Base-by-base conservation (phyloP, 2,888 invertebrate genomes). In the Cephus spinipes region DNA sequence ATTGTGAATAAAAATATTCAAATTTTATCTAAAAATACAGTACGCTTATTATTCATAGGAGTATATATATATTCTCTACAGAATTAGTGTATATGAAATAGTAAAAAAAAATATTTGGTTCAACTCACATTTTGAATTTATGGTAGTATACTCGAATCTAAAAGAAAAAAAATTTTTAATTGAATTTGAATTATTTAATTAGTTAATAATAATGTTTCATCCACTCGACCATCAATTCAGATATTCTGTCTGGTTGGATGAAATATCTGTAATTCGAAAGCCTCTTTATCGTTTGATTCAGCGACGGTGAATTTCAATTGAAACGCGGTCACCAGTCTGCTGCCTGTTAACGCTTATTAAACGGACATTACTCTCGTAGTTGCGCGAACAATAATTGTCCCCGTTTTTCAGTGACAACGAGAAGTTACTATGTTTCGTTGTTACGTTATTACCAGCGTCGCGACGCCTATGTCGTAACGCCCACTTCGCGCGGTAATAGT, bases 341-440 rank as follows among this genome's bases (percentile, higher is more conserved):
- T 23, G 40, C 40, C 40, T 68, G 74, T 74, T 74, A 69, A 77
- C 35, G 55, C 73, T 77, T 73, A 74, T 77, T 77, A 77, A 74
- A 77, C 68, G 77, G 77, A 74, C 74, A 77, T 77, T 77, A 77
- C 74, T 77, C 73, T 55, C 77, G 32, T 12, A 12, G 12, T 32
- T 11, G 73, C 31, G 55, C 76, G 34, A 68, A 68, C 31, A 74
- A 55, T 40, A 35, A 33, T 34, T 36, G 32, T 12, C 73, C 30
- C 68, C 74, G 35, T 77, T 77, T 77, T 73, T 73, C 68, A 73
- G 36, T 36, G 4, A 12, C 73, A 74, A 30, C 36, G 35, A 34
- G 12, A 35, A 34, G 31, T 33, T 71, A 33, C 71, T 4, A 12
- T 33, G 71, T 71, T 33, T 71, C 11, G 71, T 71, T 12, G 71